Percentiles rank a stretch among this genome's conserved stretches.
phyloP scores from a whole-genome alignment of 2,113 vertebrate species.

The Misgurnus anguillicaudatus region DNA sequence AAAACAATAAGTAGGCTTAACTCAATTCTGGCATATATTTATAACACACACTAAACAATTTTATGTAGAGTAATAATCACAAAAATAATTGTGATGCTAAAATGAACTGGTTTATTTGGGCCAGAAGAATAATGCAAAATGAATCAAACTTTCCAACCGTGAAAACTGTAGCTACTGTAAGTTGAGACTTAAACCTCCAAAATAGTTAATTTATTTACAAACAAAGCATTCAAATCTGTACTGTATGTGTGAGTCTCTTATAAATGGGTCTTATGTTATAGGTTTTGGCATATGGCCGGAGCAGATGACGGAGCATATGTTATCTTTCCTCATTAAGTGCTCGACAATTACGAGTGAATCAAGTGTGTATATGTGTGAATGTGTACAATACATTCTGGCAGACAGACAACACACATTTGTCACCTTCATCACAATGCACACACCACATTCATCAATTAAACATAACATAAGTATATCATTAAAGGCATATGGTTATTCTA shows the following conservation, averaged over 20 bases:
- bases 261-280: constrained; percentile 46
- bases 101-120: no score
- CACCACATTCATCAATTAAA: background rate
- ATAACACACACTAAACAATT: no score
- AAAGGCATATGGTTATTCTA: background rate
- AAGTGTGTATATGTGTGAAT: constrained; percentile 10
- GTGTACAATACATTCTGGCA: background rate
- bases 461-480: constrained; percentile 4
- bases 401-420: background rate
- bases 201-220: background rate
- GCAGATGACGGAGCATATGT: constrained; percentile 67
- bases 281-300: constrained; percentile 59
- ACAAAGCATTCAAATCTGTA: background rate
- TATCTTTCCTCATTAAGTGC: constrained; percentile 42
- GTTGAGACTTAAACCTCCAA: no score
- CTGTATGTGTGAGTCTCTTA: background rate
- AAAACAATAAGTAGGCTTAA: no score
- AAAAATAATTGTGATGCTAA: no score
- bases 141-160: no score
- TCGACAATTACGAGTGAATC: constrained; percentile 57
- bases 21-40: no score
- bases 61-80: background rate
- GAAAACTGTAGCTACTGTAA: no score
- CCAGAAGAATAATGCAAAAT: no score
- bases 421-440: background rate